Percentiles rank a stretch among this genome's conserved stretches.
These are phyloP conservation scores for Frankliniella fusca DNA, from an alignment of 2,888 invertebrate genomes.

Conservation along the genomic window DNA sequence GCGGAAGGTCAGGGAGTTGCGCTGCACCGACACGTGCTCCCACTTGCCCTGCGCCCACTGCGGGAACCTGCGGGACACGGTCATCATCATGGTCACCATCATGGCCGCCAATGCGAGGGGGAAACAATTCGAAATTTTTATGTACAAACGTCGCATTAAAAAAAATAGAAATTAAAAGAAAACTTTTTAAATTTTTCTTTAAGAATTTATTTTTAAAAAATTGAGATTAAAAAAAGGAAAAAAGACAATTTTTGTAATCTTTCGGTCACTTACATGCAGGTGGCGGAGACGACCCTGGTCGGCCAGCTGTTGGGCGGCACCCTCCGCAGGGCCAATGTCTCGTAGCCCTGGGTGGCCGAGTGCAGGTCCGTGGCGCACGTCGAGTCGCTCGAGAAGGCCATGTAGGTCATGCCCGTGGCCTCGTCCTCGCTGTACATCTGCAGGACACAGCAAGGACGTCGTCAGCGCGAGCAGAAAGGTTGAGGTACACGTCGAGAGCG, in stretches of 20 bases:
- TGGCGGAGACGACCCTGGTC: conserved; percentile 43
- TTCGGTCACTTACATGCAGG: conserved; percentile 45
- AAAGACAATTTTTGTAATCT: too few relatives aligned
- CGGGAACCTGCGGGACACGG: conserved; percentile 51
- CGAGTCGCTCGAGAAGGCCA: conserved; percentile 61
- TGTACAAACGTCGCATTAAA: neutral
- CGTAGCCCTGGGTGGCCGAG: conserved; percentile 56
- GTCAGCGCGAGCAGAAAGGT: neutral
- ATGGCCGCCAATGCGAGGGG: neutral
- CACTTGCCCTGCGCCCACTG: conserved; percentile 61
- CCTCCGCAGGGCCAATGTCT: conserved; percentile 52
- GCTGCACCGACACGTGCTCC: conserved; percentile 54
- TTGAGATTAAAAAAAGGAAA: too few relatives aligned
- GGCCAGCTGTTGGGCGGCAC: conserved; percentile 45
- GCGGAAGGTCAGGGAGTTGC: conserved; percentile 50
- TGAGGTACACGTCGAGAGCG: neutral
- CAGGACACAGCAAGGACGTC: neutral
- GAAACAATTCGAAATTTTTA: too few relatives aligned
- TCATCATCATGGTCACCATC: neutral
- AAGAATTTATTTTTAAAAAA: conserved; percentile 31
- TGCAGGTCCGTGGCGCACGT: conserved; percentile 56
- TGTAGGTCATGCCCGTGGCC: conserved; percentile 52
- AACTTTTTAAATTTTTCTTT: conserved; percentile 28
- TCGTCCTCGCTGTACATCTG: conserved; percentile 53
- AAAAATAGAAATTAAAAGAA: conserved; percentile 30